Base-by-base conservation (phyloP, 2,113 vertebrate genomes). In the Dicrurus megarhynchus region DNA sequence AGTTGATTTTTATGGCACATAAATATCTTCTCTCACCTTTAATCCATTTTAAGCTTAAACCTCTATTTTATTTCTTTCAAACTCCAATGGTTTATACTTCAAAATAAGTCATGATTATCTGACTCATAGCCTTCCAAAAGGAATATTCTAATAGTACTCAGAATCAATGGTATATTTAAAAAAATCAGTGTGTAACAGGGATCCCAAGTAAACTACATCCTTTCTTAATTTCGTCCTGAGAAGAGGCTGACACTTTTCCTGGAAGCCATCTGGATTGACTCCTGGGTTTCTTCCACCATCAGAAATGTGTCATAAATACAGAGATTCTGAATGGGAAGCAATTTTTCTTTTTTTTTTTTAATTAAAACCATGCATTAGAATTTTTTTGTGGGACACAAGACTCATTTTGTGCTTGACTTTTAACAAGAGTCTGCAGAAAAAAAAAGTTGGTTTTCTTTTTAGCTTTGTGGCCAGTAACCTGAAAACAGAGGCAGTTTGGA, bases 1-100 rank as follows among this genome's bases (percentile, higher is more conserved):
- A 60, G 76, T 93, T 94, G 71, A 53, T 94, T 76, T 53, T 27
- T 90, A 46, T 95, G 88, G 64, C 56, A 89, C 4, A 3, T 77
- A 33, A 67, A 15, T 88, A 37, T 75, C 50, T 87, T n/a, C 49
- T 92, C 93, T 97, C 42, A 90, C 80, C 70, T 97, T 95, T 94
- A 92, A 97, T 96, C 86, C 87, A 53, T 61, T 94, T 84, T 93
- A 97, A 97, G 84, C 90, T 94, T 89, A 96, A 94, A 95, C 71
- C 23, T 27, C n/a, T 75, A 8, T 80, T 96, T 96, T 91, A 84
- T 65, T 82, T 83, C 59, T 59, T 41, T 91, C 65, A 95, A 87
- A 89, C 46, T 67, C 50, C 60, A 35, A 8, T 90, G 85, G 77
- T 87, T 96, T 90, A 75, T 69, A 35, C 87, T 94, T 97, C 69